These are phyloP conservation scores for Ophiodon elongatus DNA, from an alignment of 2,113 vertebrate genomes.

Conservation along the genomic window DNA sequence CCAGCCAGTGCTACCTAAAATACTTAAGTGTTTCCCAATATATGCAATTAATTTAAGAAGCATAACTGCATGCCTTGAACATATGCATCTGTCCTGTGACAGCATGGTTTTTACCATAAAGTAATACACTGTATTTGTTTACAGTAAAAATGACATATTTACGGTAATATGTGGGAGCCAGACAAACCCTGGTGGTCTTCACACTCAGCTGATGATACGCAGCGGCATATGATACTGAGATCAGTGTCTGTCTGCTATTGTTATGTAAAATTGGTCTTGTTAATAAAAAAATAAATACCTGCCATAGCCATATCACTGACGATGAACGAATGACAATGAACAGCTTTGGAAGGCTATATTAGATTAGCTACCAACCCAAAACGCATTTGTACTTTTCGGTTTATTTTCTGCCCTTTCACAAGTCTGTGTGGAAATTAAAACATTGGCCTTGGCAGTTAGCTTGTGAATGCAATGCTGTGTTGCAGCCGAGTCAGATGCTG, in stretches of 20 bases:
- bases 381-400: neutral
- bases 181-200: neutral
- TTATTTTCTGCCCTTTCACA: neutral
- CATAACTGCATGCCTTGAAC: neutral
- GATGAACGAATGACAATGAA: neutral
- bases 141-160: too few relatives aligned
- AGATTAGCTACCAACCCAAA: neutral
- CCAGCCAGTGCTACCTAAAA: neutral
- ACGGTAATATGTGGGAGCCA: neutral
- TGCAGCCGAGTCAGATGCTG: neutral
- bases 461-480: neutral
- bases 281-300: neutral
- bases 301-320: neutral
- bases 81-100: neutral
- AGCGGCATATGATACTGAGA: neutral
- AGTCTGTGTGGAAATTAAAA: neutral
- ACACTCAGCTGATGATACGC: neutral
- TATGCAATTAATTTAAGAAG: neutral
- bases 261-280: neutral
- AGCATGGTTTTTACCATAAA: too few relatives aligned
- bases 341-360: too few relatives aligned
- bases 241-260: neutral
- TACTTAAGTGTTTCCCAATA: neutral
- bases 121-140: too few relatives aligned
- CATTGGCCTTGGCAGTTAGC: neutral